Percentiles rank a stretch among this genome's conserved stretches.
phyloP scores from a whole-genome alignment of 37 sponge, comb jelly and placozoan genomes.

The Beroe forskalii region DNA sequence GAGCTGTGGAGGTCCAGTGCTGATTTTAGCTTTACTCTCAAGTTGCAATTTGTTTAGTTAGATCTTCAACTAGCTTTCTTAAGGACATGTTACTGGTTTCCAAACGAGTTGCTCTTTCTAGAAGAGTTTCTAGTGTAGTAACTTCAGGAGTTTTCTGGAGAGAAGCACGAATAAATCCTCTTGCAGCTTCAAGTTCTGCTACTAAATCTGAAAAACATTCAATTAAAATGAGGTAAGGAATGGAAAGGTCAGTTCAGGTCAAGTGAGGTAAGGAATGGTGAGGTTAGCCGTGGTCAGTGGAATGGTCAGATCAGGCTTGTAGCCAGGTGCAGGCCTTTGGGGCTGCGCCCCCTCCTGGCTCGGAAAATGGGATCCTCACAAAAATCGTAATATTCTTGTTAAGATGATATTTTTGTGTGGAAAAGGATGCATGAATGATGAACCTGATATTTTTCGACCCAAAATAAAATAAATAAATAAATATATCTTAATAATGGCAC shows the following conservation, averaged over 20 bases:
- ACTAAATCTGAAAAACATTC: conserved; percentile 19
- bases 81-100: conserved; percentile 9
- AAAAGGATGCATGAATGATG: too few species aligned
- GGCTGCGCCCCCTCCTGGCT: too few species aligned
- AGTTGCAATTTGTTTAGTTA: background rate
- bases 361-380: too few species aligned
- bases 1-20: background rate
- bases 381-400: too few species aligned
- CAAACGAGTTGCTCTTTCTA: conserved; percentile 30
- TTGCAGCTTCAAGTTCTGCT: conserved; percentile 54
- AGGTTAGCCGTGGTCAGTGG: too few species aligned
- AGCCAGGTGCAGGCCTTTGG: too few species aligned
- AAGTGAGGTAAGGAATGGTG: background rate
- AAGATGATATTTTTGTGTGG: too few species aligned
- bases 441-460: too few species aligned
- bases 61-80: conserved; percentile 48
- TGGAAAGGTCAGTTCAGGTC: background rate
- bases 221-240: too few species aligned
- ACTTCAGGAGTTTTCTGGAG: background rate
- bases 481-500: too few species aligned
- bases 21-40: background rate
- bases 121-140: conserved; percentile 43
- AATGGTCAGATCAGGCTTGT: too few species aligned
- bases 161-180: conserved; percentile 59
- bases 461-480: too few species aligned